Base-by-base conservation (phyloP, 2,888 invertebrate species). In the Keiferia lycopersicella region DNA sequence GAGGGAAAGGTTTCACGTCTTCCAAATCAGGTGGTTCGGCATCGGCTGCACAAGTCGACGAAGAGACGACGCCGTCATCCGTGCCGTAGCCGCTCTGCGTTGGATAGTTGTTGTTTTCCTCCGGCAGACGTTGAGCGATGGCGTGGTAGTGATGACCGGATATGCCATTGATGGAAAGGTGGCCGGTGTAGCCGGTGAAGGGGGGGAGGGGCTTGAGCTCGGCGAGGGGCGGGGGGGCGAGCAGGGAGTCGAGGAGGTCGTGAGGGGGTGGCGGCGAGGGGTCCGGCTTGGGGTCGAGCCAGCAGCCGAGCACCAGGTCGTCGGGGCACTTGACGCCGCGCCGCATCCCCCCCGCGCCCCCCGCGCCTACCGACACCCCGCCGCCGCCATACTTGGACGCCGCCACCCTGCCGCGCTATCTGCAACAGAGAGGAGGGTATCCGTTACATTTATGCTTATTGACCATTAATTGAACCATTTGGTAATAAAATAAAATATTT, bases 131-230 rank as follows among this genome's bases (percentile, higher is more conserved):
- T 81, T 95, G 95, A 0, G 96, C 96, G 81, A 97, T 96, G 72
- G 96, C 95, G 82, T 97, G 96, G 82, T 96, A 97, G 81, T 97
- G 97, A 81, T 96, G 96, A 1, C 97, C 97, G 62, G 96, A 96
- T 76, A 97, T 96, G 63, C 96, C 96, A 86, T 97, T 97, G 83
- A 97, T 97, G 73, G 96, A 96, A 66, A 97, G 89, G 76, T 97
- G 96, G 0, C 96, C 96, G 18, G 97, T 96, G 86, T 96, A 96
- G 34, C 95, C 96, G 56, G 96, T 96, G 84, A 97, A 97, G 6
- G 97, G 97, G 4, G 97, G 97, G 72, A 97, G 90, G 11, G 91
- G 90, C 80, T 97, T 97, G 68, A 97, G 92, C 79, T 97, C 97
- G 41, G 97, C 96, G 68, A 97, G 92, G 61, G 94, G 94, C 57